Base-by-base conservation (phyloP, 2,113 vertebrate genomes). In the Riparia riparia region DNA sequence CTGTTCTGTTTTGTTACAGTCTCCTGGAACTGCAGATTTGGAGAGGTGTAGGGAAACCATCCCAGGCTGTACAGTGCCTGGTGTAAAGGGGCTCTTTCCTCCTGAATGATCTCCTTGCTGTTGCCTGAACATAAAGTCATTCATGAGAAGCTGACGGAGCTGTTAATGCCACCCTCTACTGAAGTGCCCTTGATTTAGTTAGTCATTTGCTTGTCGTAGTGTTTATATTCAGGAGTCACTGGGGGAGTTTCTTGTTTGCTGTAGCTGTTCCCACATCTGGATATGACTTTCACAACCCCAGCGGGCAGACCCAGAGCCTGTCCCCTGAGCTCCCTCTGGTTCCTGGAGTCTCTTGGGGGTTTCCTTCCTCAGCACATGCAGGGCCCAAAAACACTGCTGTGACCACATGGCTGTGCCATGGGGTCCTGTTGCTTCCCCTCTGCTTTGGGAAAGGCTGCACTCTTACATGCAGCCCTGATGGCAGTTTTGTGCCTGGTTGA, bases 391-490 rank as follows among this genome's bases (percentile, higher is more conserved):
- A 2, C 2, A 4, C 8, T 66, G 29, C 44, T 64, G 50, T 1
- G 7, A 32, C 19, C 22, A 9, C 9, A 0, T 7, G n/a, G 26
- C 45, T 3, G 0, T 47, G n/a, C 26, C 68, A 31, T 10, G 11
- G 53, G 39, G 39, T 60, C 32, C 24, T 72, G 10, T 29, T 72
- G 17, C 39, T 86, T 86, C 10, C 32, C 37, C 37, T 60, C 24
- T 77, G 53, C 39, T 69, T 64, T 56, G 53, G 49, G 41, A 47
- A 83, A 51, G 10, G 26, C 51, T 72, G 26, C 53, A 42, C 49
- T 32, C 85, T 29, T 17, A 20, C 44, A n/a, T 13, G 14, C 50
- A 49, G 37, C 12, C 11, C 26, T 50, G 57, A 7, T 21, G 32
- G n/a, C 26, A 22, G 14, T 17, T 70, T 24, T 50, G 49, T 50